A percentile compares a stretch with the other conserved stretches of the same genome.
Evolutionary conservation across 1,140 invertebrate genomes (phyloP).

Genomic region (Penaeus japonicus): DNA sequence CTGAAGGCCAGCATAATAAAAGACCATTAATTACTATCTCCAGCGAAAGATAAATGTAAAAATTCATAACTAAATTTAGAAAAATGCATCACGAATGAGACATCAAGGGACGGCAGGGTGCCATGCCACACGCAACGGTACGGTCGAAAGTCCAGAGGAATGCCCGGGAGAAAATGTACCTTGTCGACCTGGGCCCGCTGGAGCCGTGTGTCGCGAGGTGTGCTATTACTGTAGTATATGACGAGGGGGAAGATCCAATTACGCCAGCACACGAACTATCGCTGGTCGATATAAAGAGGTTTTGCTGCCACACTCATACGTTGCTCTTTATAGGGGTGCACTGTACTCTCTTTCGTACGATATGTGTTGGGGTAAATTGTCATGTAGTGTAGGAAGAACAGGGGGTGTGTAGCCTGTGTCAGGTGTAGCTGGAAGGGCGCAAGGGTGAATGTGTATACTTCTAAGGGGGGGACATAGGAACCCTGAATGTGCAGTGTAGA

Average conservation of each 20-base stretch:
- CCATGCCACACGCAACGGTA: background rate
- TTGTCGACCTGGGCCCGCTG: conserved; percentile 19
- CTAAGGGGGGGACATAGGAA: too few species aligned
- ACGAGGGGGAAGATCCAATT: conserved; percentile 53
- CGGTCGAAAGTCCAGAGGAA: conserved; percentile 14
- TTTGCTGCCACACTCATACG: conserved; percentile 38
- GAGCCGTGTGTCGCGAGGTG: conserved; percentile 34
- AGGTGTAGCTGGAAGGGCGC: too few species aligned
- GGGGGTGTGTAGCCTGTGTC: too few species aligned
- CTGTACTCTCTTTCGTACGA: too few species aligned
- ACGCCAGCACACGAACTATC: conserved; percentile 51
- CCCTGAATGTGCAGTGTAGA: too few species aligned
- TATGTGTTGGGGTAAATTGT: too few species aligned
- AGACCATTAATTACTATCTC: background rate
- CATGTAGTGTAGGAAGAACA: too few species aligned
- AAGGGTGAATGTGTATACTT: too few species aligned
- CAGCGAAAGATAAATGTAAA: background rate
- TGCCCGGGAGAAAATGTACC: conserved; percentile 27
- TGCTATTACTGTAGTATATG: conserved; percentile 50
- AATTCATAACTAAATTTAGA: conserved; percentile 41
- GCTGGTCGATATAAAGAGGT: conserved; percentile 51
- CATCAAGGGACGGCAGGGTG: conserved; percentile 8
- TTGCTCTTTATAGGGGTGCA: background rate
- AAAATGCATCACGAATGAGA: conserved; percentile 41
- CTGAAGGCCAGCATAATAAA: background rate